phyloP scores from a whole-genome alignment of 2,113 vertebrate species.

The Sus scrofa region T2T-Sscrofa CM000824.6:73162001-73162500 shows the following conservation, averaged over 20 bases:
- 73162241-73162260: neutral
- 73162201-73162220: neutral
- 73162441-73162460: no score
- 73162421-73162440: no score
- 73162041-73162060: neutral
- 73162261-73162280: neutral
- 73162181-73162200: neutral
- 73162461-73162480: no score
- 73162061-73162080: neutral
- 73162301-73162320: no score
- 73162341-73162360: no score
- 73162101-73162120: neutral
- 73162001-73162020: neutral
- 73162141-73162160: slow-evolving; percentile 17
- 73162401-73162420: no score
- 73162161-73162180: neutral
- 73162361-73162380: no score
- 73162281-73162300: no score
- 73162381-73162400: no score
- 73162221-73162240: slow-evolving; percentile 15
- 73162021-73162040: neutral
- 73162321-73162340: no score
- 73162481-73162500: no score
- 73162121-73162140: slow-evolving; percentile 29
- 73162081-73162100: neutral